A percentile compares a stretch with the other conserved stretches of the same genome.
phyloP scores from a whole-genome alignment of 2,888 invertebrate genomes.

The Eugnorisma glareosa region DNA sequence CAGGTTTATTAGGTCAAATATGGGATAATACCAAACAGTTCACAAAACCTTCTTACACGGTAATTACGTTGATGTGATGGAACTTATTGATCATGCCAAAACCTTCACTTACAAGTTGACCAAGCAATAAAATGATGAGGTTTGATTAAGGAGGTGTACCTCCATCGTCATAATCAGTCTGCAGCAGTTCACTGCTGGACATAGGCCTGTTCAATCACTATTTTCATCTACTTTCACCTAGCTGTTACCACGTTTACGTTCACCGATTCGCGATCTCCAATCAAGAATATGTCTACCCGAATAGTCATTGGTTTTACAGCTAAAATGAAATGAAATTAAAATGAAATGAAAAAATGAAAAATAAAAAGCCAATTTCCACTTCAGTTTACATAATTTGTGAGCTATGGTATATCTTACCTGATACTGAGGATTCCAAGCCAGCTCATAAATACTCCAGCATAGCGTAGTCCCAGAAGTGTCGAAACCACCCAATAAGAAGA shows the following conservation, averaged over 20 bases:
- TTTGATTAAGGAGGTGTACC: not conserved
- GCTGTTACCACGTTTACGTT: not conserved
- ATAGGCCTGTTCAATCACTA: not conserved
- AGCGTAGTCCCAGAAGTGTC: constrained; percentile 72
- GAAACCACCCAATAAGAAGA: constrained; percentile 77
- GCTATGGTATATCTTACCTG: constrained; percentile 70
- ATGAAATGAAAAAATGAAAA: too few species aligned
- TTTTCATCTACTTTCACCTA: not conserved
- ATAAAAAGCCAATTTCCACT: not conserved
- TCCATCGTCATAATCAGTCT: not conserved
- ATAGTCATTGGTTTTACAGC: not conserved
- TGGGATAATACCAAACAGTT: too few species aligned
- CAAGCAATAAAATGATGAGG: not conserved
- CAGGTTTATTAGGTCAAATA: too few species aligned
- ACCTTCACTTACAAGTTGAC: not conserved
- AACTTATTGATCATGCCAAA: not conserved
- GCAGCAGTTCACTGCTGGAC: not conserved
- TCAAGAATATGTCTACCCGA: not conserved
- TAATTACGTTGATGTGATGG: not conserved
- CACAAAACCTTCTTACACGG: not conserved
- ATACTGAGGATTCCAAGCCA: constrained; percentile 70
- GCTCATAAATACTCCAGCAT: constrained; percentile 69
- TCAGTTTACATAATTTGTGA: not conserved
- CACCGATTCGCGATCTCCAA: not conserved
- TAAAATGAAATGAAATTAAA: too few species aligned